Percentiles rank a stretch among this genome's conserved stretches.
Evolutionary conservation across 2,113 vertebrate genomes (phyloP).

Genomic region (Petaurus breviceps): DNA sequence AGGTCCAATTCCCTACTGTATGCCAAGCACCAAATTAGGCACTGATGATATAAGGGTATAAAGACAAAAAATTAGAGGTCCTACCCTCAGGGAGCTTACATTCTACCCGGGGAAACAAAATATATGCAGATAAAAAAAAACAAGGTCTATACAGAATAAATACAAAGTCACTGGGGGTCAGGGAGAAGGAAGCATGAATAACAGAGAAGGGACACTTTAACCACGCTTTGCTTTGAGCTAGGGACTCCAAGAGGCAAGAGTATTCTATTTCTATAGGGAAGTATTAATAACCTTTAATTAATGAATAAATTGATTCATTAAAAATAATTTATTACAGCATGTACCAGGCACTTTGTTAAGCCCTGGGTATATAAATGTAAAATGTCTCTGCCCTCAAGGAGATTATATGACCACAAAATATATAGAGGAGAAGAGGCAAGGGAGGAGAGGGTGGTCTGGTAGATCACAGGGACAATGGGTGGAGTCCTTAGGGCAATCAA

Average conservation of each 20-base stretch:
- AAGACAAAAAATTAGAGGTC: background rate
- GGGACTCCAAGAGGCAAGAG: background rate
- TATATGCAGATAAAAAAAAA: no score
- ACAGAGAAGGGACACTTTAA: background rate
- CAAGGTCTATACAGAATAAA: background rate
- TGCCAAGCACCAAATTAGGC: background rate
- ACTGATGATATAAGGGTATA: background rate
- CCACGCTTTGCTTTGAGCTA: background rate
- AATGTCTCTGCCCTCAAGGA: background rate
- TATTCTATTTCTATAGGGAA: background rate
- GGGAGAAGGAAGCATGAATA: background rate
- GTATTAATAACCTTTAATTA: background rate
- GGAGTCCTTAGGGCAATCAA: background rate
- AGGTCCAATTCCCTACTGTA: background rate
- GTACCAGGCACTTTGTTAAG: background rate
- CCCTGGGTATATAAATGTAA: background rate
- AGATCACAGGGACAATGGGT: background rate
- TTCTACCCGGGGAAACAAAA: background rate
- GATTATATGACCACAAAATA: background rate
- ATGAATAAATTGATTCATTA: background rate
- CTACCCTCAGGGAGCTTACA: background rate
- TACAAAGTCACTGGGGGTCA: background rate
- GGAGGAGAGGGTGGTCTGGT: background rate
- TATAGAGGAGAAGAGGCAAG: background rate
- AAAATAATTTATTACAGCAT: background rate